Evolutionary conservation across 2,797 vertebrate genomes (phyloP), one percentile per base, ranked within the genome.

Genomic region (Myotis findleyi): DNA sequence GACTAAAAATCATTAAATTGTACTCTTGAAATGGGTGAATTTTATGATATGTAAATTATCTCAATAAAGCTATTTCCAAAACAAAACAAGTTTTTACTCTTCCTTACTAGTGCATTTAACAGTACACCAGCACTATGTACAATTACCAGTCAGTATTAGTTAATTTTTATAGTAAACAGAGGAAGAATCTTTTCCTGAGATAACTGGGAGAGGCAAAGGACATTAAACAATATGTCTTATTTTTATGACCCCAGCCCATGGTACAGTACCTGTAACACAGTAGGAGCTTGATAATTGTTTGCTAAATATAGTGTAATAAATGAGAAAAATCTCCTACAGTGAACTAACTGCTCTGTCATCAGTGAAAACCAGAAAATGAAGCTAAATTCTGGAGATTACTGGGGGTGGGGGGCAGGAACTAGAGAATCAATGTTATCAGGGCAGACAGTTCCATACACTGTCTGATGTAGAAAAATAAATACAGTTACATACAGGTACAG

Each of bases 251-350:
- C 36, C 11, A 33, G 23, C 17, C 18, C n/a, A 14, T 51, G 81
- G 36, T 64, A 68, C 10, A 81, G 53, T 92, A 92, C 18, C 44
- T 95, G 2, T 90, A 88, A 64, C 23, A 90, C 27, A 51, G 17
- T 53, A 93, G 87, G 36, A 91, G 13, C 23, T 80, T 85, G 86
- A 30, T 69, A 41, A 87, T 8, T 94, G 68, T 90, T 95, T 88
- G 82, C 71, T 87, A 64, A 89, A 76, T 77, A 8, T 53, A 71
- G n/a, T 57, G n/a, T 62, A 76, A 79, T 88, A 66, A 49, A 10
- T 84, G 82, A 85, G 77, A 76, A 94, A 92, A 73, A 75, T 49
- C 44, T 7, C 72, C 66, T 25, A 55, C 20, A 47, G 38, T 21
- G 30, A 91, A 83, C 38, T 94, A 51, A 81, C 51, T 72, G 41